phyloP scores from a whole-genome alignment of 2,888 invertebrate species.

The Subacronicta megacephala region DNA sequence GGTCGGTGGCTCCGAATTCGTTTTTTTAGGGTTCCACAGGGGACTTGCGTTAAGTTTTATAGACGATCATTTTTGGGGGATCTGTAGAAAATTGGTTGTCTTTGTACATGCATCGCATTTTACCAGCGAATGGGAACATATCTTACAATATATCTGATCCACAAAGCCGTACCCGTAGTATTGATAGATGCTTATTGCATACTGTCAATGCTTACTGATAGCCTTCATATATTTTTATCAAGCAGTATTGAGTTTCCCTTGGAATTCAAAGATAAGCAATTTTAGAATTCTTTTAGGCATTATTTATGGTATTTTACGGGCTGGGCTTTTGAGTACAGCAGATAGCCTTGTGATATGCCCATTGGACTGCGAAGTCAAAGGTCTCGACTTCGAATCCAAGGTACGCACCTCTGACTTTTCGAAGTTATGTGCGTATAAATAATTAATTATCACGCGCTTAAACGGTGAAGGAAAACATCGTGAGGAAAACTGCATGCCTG shows the following conservation, averaged over 20 bases:
- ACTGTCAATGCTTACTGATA: conserved; percentile 10
- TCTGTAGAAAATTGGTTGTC: conserved; percentile 81
- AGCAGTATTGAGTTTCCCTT: not conserved
- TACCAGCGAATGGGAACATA: conserved; percentile 72
- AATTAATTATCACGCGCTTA: too few species aligned
- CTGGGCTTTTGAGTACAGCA: too few species aligned
- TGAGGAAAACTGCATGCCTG: too few species aligned
- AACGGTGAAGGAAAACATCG: too few species aligned
- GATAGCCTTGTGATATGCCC: too few species aligned
- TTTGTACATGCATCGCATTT: conserved; percentile 74
- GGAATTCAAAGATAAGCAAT: not conserved
- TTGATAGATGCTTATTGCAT: conserved; percentile 55
- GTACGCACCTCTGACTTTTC: too few species aligned
- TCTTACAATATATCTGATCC: conserved; percentile 72
- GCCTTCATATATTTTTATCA: not conserved
- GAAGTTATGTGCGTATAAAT: too few species aligned
- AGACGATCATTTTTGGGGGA: conserved; percentile 82
- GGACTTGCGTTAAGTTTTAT: conserved; percentile 80
- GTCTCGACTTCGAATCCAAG: too few species aligned
- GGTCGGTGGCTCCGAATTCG: conserved; percentile 73
- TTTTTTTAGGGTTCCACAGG: conserved; percentile 76
- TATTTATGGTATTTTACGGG: too few species aligned
- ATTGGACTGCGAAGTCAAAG: too few species aligned
- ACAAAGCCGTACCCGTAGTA: conserved; percentile 36
- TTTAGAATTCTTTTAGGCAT: not conserved